Evolutionary conservation across 2,888 invertebrate species (phyloP).

Genomic region (Patella pellucida): DNA sequence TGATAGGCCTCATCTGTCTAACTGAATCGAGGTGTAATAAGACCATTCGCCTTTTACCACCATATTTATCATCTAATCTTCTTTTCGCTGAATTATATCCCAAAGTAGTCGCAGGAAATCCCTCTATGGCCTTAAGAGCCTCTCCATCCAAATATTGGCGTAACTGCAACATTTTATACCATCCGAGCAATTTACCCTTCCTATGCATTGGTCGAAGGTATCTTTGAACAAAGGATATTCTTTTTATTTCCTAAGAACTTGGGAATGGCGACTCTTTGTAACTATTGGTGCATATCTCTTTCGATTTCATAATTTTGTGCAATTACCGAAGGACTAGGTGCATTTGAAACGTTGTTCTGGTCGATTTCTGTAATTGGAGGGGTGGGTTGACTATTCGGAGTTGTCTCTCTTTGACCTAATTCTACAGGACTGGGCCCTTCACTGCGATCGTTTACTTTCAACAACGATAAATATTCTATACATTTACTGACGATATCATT

Average conservation of each 20-base stretch:
- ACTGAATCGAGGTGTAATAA: background rate
- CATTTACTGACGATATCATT: background rate
- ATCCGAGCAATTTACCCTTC: background rate
- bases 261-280: background rate
- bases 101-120: background rate
- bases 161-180: background rate
- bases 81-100: background rate
- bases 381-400: background rate
- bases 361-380: too few species aligned
- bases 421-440: background rate
- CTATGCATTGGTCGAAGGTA: background rate
- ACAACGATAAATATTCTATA: background rate
- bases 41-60: background rate
- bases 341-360: too few species aligned
- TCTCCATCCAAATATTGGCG: background rate
- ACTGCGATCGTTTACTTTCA: background rate
- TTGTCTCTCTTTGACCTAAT: background rate
- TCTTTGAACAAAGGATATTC: constrained; percentile 1
- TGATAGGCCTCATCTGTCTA: background rate
- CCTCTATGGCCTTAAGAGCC: background rate
- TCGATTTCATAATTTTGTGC: background rate
- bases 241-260: background rate
- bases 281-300: background rate
- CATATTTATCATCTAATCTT: constrained; percentile 3
- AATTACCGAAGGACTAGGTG: too few species aligned